Base-by-base conservation (phyloP, 2,888 invertebrate species). In the Aricia artaxerxes region DNA sequence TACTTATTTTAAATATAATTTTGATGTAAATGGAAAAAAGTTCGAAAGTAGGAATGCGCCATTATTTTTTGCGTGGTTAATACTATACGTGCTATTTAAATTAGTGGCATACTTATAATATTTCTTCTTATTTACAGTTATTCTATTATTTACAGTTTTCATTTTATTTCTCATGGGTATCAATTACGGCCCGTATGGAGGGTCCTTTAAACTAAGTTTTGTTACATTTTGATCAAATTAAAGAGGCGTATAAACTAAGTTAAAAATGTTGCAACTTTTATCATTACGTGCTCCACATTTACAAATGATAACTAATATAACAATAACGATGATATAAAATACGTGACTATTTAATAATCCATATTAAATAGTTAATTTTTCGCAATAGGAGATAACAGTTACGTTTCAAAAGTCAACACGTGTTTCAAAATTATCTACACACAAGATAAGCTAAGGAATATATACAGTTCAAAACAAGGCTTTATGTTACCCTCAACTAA, bases 261-360 rank as follows among this genome's bases (percentile, higher is more conserved):
- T 6, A 6, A 57, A 57, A 57, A 61, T 61, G 61, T 31, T 64
- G 64, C 11, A 64, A 31, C 64, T 61, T 64, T 64, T 24, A 64
- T 61, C 61, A 24, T 7, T 11, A 64, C 64, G 64, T 64, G 64
- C 31, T 31, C 61, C 31, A 64, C 11, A 57, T 64, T 31, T 31
- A 11, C 1, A 11, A 64, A 64, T 64, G 64, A 64, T 64, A 64
- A 64, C 4, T 61, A 7, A 24, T 64, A 31, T 24, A 64, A 31
- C 64, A 64, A 31, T 64, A 64, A 64, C 64, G 31, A 64, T 64
- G 11, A 64, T 64, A 64, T 64, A 64, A 6, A 24, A 64, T 64
- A 64, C 64, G 64, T 64, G 64, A 64, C 64, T 7, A 31, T 64
- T 31, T 24, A 31, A 64, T 64, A 64, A 64, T 64, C 64, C 64